Conservation (phyloP, 2,797 vertebrate genomes). For the Helicolenus hilgendorfi region DNA sequence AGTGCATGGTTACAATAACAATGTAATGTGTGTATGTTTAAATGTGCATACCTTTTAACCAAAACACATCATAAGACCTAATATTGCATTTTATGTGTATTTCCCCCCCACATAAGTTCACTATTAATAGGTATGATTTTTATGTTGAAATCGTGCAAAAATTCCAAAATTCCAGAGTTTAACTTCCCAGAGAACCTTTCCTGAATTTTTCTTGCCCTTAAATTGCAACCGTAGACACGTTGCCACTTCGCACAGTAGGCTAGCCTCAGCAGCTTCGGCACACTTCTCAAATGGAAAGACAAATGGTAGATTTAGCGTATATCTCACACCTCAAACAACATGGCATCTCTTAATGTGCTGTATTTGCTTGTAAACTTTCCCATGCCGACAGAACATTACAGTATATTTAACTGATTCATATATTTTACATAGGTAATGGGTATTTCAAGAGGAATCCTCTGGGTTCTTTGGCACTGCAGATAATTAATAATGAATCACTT, state of each 20-base stretch:
- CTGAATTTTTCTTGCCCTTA: neutral
- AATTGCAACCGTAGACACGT: neutral
- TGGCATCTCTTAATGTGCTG: neutral
- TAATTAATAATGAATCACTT: slow-evolving; percentile 65
- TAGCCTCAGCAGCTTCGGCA: neutral
- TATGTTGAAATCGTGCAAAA: neutral
- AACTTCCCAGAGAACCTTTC: neutral
- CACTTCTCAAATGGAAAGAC: neutral
- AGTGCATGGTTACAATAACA: neutral
- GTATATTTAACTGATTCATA: slow-evolving; percentile 26
- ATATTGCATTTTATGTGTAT: too few species aligned
- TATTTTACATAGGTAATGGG: slow-evolving; percentile 8
- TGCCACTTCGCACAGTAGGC: neutral
- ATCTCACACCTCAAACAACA: neutral
- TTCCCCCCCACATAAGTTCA: neutral
- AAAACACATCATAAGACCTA: neutral
- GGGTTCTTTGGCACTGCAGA: neutral
- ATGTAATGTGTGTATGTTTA: neutral
- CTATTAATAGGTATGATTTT: neutral
- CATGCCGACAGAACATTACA: neutral
- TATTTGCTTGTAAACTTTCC: neutral
- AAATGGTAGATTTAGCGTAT: neutral
- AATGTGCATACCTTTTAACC: neutral
- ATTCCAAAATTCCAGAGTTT: neutral
- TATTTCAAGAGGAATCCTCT: slow-evolving; percentile 39